Evolutionary conservation across 2,797 vertebrate genomes (phyloP).

Genomic region (Eulemur coronatus): DNA sequence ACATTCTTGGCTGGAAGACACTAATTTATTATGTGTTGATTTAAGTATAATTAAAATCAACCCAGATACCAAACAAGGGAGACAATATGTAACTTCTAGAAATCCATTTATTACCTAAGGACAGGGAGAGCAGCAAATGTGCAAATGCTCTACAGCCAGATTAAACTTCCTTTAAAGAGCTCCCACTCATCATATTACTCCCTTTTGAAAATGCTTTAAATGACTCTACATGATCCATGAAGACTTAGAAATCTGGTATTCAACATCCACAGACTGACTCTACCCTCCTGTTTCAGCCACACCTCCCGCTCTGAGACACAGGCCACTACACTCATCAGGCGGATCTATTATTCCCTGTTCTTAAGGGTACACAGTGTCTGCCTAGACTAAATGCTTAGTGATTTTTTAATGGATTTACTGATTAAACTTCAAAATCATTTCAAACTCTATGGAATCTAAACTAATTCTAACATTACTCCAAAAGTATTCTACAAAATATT

Average conservation of each 20-base stretch:
- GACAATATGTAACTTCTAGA: conserved; percentile 29
- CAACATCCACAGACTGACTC: neutral
- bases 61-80: conserved; percentile 35
- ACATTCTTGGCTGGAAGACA: conserved; percentile 25
- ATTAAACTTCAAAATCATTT: conserved; percentile 10
- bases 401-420: neutral
- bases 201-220: neutral
- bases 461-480: neutral
- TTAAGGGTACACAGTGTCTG: neutral
- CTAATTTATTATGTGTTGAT: conserved; percentile 56
- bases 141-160: neutral
- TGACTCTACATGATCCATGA: neutral
- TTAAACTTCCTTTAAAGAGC: conserved; percentile 37
- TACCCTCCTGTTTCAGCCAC: neutral
- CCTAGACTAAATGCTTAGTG: neutral
- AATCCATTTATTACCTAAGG: conserved; percentile 28
- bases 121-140: neutral
- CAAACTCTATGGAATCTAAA: neutral
- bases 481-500: neutral
- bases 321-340: neutral
- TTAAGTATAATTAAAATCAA: conserved; percentile 66
- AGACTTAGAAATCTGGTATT: neutral
- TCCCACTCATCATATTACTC: neutral
- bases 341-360: neutral
- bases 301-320: neutral